Conservation (phyloP, 2,888 invertebrate species). For the Apodemia duryi region DNA sequence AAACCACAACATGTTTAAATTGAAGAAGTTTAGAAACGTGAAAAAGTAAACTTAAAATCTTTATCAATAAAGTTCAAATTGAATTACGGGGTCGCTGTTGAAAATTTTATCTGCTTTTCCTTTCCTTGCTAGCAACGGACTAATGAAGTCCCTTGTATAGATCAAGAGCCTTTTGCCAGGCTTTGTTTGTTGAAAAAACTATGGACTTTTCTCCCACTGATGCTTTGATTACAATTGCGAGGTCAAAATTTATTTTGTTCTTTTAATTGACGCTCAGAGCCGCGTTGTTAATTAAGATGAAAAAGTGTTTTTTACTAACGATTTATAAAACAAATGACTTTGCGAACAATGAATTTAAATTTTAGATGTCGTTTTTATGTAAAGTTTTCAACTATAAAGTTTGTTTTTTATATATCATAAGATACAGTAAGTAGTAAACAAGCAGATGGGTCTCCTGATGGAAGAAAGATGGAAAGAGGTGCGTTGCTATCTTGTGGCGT, state of each 20-base stretch:
- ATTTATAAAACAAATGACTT: constrained; percentile 9
- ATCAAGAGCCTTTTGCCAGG: constrained; percentile 27
- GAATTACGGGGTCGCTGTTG: constrained; percentile 12
- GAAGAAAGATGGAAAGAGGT: no score
- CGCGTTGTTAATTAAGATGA: constrained; percentile 13
- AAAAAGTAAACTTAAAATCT: constrained; percentile 5
- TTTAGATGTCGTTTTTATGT: not conserved
- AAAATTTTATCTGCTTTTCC: constrained; percentile 30
- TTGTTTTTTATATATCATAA: no score
- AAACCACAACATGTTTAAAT: constrained; percentile 24
- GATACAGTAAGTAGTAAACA: no score
- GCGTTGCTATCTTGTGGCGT: no score
- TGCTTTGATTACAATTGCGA: constrained; percentile 27
- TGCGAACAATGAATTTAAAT: constrained; percentile 6
- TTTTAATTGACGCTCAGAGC: constrained; percentile 12
- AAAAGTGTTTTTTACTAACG: constrained; percentile 11
- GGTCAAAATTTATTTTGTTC: constrained; percentile 18
- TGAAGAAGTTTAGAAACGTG: constrained; percentile 18
- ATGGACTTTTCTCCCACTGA: constrained; percentile 27
- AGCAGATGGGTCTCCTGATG: no score
- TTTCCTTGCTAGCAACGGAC: constrained; percentile 29
- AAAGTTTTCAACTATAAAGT: not conserved
- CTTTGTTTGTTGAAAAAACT: constrained; percentile 32
- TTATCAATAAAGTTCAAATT: constrained; percentile 20
- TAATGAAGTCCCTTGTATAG: constrained; percentile 35